phyloP scores from a whole-genome alignment of 2,797 vertebrate species.

The Glyptemys insculpta region DNA sequence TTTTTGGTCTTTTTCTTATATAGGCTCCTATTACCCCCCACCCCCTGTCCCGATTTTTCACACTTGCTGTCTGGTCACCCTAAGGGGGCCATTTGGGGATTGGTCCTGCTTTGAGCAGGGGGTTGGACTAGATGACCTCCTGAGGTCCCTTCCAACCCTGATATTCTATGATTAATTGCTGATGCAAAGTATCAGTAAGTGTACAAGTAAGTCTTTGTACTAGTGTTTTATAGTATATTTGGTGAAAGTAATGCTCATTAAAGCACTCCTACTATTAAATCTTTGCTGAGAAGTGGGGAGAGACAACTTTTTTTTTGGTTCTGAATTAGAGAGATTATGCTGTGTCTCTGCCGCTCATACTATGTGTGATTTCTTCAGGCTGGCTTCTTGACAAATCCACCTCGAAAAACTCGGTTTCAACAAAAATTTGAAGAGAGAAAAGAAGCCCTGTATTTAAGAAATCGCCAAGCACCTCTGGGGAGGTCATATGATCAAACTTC shows the following conservation, averaged over 20 bases:
- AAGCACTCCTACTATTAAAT: background rate
- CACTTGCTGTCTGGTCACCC: too few species aligned
- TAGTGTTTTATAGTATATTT: background rate
- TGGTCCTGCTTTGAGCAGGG: too few species aligned
- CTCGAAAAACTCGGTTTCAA: slow-evolving; percentile 83
- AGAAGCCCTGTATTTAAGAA: slow-evolving; percentile 84
- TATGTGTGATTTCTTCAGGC: slow-evolving; percentile 79
- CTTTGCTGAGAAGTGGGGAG: background rate
- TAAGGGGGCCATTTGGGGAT: too few species aligned
- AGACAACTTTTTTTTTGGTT: background rate
- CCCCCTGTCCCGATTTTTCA: too few species aligned
- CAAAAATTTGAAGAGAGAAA: slow-evolving; percentile 83
- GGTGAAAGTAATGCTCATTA: background rate
- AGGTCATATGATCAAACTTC: slow-evolving; percentile 79
- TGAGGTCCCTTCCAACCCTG: too few species aligned
- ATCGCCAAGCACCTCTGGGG: slow-evolving; percentile 81
- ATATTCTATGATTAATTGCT: background rate
- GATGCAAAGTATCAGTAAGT: background rate
- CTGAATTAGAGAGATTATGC: background rate
- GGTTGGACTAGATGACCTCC: too few species aligned
- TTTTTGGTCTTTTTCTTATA: too few species aligned
- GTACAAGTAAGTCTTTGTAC: background rate
- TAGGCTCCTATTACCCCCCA: too few species aligned
- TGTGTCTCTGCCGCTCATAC: slow-evolving; percentile 28
- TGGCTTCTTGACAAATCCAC: slow-evolving; percentile 82